Evolutionary conservation across 1,140 invertebrate species (phyloP).

Genomic region (Drosophila insularis): DNA sequence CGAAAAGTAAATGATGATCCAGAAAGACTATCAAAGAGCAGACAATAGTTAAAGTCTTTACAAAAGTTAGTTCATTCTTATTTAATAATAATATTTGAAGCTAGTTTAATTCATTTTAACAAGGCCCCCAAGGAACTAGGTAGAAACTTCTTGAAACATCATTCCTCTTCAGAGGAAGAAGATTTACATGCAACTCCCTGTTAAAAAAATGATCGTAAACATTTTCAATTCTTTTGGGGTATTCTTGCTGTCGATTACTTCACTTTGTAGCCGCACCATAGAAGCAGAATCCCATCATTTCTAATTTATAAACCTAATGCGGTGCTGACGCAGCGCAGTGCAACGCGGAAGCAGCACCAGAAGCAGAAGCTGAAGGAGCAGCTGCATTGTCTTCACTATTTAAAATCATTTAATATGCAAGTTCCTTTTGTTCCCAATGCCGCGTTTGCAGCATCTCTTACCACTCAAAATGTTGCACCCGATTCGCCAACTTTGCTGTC

Average conservation of each 20-base stretch:
- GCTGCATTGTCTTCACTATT: constrained; percentile 73
- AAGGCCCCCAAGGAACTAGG: too few species aligned
- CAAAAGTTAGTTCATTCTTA: too few species aligned
- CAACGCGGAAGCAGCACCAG: constrained; percentile 6
- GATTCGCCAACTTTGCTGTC: constrained; percentile 46
- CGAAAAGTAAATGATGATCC: too few species aligned
- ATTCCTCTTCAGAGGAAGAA: too few species aligned
- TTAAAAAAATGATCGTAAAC: not conserved
- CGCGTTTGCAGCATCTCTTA: not conserved
- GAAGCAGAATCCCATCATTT: constrained; percentile 65
- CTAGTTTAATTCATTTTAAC: too few species aligned
- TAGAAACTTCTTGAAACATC: too few species aligned
- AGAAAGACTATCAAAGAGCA: too few species aligned
- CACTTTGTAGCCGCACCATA: constrained; percentile 25
- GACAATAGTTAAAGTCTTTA: too few species aligned
- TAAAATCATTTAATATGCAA: constrained; percentile 82
- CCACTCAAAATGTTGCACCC: not conserved
- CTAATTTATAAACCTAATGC: constrained; percentile 80
- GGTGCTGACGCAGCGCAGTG: constrained; percentile 57
- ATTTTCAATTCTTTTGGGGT: not conserved
- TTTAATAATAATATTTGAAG: too few species aligned
- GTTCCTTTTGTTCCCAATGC: constrained; percentile 64
- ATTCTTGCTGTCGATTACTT: constrained; percentile 33
- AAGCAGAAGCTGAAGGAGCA: constrained; percentile 20
- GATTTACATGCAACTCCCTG: not conserved